phyloP scores from a whole-genome alignment of 2,888 invertebrate species.

The Orthosia gothica region DNA sequence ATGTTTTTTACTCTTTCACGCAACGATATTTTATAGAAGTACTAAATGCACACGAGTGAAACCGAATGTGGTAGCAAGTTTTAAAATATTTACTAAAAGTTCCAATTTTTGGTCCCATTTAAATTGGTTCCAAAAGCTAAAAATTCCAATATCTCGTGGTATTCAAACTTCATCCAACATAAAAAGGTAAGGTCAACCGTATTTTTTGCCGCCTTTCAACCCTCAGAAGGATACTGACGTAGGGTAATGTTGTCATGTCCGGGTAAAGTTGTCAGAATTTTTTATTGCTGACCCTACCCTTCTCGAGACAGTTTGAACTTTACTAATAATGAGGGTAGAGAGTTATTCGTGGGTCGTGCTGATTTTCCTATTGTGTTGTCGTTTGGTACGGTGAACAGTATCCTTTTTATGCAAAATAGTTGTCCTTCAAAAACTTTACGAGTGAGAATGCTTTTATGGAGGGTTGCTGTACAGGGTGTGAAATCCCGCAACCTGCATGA shows the following conservation, averaged over 20 bases:
- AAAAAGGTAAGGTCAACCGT: conserved; percentile 15
- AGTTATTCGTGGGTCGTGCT: conserved; percentile 26
- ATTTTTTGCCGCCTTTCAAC: conserved; percentile 31
- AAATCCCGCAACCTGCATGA: no score
- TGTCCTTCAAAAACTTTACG: not conserved
- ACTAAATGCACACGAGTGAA: no score
- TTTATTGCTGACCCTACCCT: conserved; percentile 51
- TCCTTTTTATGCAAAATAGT: conserved; percentile 4
- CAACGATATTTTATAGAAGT: no score
- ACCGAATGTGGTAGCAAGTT: no score
- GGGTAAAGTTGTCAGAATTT: conserved; percentile 26
- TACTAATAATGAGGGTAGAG: conserved; percentile 46
- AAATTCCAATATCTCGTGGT: not conserved
- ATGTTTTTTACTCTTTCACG: no score
- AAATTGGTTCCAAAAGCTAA: not conserved
- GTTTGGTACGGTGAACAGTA: not conserved
- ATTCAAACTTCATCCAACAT: conserved; percentile 2
- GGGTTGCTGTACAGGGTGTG: no score
- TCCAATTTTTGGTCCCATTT: no score
- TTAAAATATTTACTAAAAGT: no score
- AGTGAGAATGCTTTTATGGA: not conserved
- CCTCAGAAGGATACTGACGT: conserved; percentile 29
- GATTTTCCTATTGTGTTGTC: conserved; percentile 21
- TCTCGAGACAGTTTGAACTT: conserved; percentile 31
- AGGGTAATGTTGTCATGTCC: conserved; percentile 16